A percentile compares a stretch with the other conserved stretches of the same genome.
These are phyloP conservation scores for Nebria salina DNA, from an alignment of 2,888 invertebrate genomes.

Conservation along the genomic window DNA sequence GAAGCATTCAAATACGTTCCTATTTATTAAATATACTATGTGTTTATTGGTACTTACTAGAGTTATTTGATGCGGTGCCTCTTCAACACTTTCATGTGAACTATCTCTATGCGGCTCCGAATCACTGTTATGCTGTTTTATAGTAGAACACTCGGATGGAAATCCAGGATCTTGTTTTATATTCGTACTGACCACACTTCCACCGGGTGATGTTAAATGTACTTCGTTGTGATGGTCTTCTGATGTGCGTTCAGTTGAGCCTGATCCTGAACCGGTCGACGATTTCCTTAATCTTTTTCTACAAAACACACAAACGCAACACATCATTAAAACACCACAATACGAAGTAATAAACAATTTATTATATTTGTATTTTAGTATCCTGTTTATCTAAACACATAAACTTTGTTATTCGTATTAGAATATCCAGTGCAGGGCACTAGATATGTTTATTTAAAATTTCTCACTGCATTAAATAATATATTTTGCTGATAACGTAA, in stretches of 20 bases:
- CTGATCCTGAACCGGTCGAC: conserved; percentile 69
- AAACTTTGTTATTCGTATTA: no score
- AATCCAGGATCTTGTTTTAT: conserved; percentile 61
- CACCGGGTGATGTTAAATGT: conserved; percentile 63
- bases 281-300: conserved; percentile 74
- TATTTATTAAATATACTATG: no score
- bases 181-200: conserved; percentile 59
- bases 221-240: conserved; percentile 66
- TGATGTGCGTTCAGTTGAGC: conserved; percentile 66
- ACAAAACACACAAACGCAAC: conserved; percentile 52
- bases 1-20: no score
- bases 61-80: conserved; percentile 58
- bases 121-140: conserved; percentile 58
- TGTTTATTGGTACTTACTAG: conserved; percentile 55
- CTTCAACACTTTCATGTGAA: conserved; percentile 66
- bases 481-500: neutral
- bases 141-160: conserved; percentile 52
- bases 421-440: neutral
- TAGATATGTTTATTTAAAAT: conserved; percentile 9
- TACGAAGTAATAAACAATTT: neutral
- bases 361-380: neutral
- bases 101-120: conserved; percentile 65
- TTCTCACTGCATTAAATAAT: neutral
- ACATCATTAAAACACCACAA: conserved; percentile 28
- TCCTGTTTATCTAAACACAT: no score